Evolutionary conservation across 2,113 vertebrate species (phyloP).

Genomic region (Stomatorhinus ivindoensis): DNA sequence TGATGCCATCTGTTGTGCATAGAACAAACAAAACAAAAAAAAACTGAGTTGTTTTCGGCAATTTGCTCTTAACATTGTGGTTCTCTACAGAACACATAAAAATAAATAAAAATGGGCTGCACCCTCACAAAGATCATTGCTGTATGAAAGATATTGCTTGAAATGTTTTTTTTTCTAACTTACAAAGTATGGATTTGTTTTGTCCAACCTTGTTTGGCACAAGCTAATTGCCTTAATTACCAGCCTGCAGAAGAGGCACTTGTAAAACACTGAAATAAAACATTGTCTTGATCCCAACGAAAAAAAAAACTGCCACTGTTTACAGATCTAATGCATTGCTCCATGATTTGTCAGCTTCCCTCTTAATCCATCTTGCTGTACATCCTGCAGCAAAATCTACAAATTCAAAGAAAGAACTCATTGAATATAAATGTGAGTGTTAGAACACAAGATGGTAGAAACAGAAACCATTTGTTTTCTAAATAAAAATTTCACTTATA

Average conservation of each 20-base stretch:
- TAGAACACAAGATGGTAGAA: background rate
- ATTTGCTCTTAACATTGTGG: background rate
- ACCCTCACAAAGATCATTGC: background rate
- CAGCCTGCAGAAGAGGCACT: background rate
- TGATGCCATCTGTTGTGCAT: slow-evolving; percentile 61
- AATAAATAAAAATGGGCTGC: background rate
- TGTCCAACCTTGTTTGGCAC: background rate
- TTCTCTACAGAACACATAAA: background rate
- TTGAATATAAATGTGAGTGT: background rate
- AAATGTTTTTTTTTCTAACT: background rate
- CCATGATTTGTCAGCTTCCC: background rate
- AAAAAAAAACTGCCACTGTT: slow-evolving; percentile 4
- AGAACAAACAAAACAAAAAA: slow-evolving; percentile 29
- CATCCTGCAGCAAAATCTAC: background rate
- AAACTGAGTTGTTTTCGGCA: background rate
- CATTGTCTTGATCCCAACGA: slow-evolving; percentile 1
- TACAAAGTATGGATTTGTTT: slow-evolving; percentile 1
- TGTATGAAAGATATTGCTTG: background rate
- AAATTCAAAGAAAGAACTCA: background rate
- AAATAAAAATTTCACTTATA: background rate
- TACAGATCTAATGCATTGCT: background rate
- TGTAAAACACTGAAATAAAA: slow-evolving; percentile 4
- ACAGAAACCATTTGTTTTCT: background rate
- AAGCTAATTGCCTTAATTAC: background rate
- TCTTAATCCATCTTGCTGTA: background rate